Evolutionary conservation across 2,113 vertebrate species (phyloP).

Genomic region (Mustela lutreola): DNA sequence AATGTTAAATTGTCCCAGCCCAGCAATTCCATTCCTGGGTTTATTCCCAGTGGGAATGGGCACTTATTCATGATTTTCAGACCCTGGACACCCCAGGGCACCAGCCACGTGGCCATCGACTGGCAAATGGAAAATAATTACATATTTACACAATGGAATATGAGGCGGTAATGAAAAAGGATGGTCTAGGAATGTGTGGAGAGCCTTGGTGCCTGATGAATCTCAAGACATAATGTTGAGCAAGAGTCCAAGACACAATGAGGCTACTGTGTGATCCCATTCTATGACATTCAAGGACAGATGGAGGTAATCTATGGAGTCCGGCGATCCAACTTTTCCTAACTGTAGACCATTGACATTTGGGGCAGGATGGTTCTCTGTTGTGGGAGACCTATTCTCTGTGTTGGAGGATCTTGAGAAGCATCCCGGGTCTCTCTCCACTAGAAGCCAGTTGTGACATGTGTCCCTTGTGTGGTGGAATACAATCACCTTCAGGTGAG

Average conservation of each 20-base stretch:
- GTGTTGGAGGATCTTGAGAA: background rate
- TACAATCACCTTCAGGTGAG: background rate
- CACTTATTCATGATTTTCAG: background rate
- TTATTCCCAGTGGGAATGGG: background rate
- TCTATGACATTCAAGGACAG: background rate
- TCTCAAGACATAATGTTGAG: background rate
- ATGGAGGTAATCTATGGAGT: background rate
- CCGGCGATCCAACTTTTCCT: background rate
- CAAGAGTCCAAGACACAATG: background rate
- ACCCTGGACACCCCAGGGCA: background rate
- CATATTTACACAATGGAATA: background rate
- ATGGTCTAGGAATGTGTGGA: no score
- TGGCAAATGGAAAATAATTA: background rate
- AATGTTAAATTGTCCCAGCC: background rate
- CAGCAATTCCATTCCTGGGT: background rate
- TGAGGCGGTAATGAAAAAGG: background rate
- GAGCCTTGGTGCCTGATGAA: background rate
- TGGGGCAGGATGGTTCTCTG: background rate
- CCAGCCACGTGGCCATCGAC: background rate
- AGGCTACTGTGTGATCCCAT: fast-evolving
- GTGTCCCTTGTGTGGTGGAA: background rate
- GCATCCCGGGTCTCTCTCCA: background rate
- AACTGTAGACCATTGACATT: background rate
- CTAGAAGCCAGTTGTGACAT: background rate
- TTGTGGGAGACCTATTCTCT: background rate